Conservation (phyloP, 2,888 invertebrate genomes). For the Tetropium fuscum region DNA sequence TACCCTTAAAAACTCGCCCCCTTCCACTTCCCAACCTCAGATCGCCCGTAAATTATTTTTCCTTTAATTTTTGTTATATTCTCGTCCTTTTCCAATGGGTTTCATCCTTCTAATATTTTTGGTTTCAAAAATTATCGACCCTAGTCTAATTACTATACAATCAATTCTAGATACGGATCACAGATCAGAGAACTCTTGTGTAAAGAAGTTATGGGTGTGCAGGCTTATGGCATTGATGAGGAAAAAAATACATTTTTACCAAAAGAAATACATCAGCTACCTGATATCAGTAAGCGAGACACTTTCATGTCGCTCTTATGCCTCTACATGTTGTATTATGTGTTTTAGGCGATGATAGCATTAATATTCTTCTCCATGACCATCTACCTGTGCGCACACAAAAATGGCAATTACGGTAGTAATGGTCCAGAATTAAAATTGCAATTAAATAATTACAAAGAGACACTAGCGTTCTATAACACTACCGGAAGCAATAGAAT, state of each 20-base stretch:
- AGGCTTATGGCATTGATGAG: slow-evolving; percentile 18
- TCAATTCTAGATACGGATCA: too few species aligned
- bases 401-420: slow-evolving; percentile 13
- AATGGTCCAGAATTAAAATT: slow-evolving; percentile 54
- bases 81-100: too few species aligned
- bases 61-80: too few species aligned
- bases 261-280: slow-evolving; percentile 36
- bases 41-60: too few species aligned
- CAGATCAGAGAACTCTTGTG: too few species aligned
- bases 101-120: too few species aligned
- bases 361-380: slow-evolving; percentile 40
- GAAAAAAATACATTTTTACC: slow-evolving; percentile 36
- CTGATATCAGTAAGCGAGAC: slow-evolving; percentile 43
- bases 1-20: too few species aligned
- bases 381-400: slow-evolving; percentile 34
- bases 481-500: slow-evolving; percentile 26
- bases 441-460: slow-evolving; percentile 58
- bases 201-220: background rate
- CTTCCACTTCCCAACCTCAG: too few species aligned
- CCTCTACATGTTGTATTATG: too few species aligned
- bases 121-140: too few species aligned
- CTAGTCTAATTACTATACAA: too few species aligned
- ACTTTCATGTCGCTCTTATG: too few species aligned
- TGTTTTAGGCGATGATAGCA: slow-evolving; percentile 40
- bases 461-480: slow-evolving; percentile 56